Evolutionary conservation across 2,888 invertebrate genomes (phyloP).

Genomic region (Brachylomia viminalis): DNA sequence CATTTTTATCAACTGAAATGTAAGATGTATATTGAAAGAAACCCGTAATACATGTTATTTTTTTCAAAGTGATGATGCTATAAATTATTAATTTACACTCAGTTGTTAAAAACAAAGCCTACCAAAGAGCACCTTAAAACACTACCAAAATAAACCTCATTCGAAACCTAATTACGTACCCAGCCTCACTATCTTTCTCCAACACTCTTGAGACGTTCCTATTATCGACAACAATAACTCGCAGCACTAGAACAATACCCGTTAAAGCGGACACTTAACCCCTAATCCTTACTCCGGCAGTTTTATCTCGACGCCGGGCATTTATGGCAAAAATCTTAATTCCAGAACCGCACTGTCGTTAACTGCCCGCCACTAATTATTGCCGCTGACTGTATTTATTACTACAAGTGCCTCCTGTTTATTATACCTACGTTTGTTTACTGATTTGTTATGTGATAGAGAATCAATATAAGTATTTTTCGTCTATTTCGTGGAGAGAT

Average conservation of each 20-base stretch:
- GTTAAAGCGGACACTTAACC: constrained; percentile 90
- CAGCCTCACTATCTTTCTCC: constrained; percentile 15
- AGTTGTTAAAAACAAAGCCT: not conserved
- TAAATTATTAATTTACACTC: too few relatives aligned
- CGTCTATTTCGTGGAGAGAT: not conserved
- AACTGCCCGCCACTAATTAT: constrained; percentile 90
- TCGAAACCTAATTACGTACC: constrained; percentile 10
- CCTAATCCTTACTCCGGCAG: constrained; percentile 88
- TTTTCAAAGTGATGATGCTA: not conserved
- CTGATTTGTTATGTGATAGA: constrained; percentile 32
- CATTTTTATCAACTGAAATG: too few relatives aligned
- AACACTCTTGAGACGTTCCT: constrained; percentile 29
- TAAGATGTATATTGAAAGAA: too few relatives aligned
- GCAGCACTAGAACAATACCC: constrained; percentile 82
- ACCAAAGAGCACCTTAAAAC: not conserved
- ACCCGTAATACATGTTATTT: not conserved
- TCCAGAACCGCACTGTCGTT: constrained; percentile 85
- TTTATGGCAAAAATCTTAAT: constrained; percentile 91
- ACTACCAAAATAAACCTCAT: not conserved
- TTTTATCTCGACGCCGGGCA: constrained; percentile 84
- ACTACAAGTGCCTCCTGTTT: constrained; percentile 73
- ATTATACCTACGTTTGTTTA: constrained; percentile 62
- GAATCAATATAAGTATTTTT: constrained; percentile 35
- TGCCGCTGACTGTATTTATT: constrained; percentile 87
- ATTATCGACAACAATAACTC: constrained; percentile 69